A percentile compares a stretch with the other conserved stretches of the same genome.
Conservation (phyloP, 2,113 vertebrate species). For the Cyrtonyx montezumae region DNA sequence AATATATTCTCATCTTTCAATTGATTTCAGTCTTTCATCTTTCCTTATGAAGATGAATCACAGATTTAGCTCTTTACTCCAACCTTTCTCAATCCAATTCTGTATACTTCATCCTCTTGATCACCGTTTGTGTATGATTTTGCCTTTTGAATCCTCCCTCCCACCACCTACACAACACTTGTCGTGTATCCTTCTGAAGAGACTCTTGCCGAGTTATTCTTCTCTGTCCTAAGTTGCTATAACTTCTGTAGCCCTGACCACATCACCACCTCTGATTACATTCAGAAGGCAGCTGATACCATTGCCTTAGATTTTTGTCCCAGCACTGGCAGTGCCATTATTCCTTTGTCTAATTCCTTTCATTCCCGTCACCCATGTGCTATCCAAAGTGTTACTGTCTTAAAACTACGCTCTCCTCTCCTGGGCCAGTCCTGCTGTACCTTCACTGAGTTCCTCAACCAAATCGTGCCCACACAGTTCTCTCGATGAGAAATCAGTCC, state of each 20-base stretch:
- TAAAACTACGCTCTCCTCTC: neutral
- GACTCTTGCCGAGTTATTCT: neutral
- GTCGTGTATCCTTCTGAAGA: neutral
- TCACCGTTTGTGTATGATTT: neutral
- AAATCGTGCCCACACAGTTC: neutral
- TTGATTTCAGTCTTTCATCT: slow-evolving; percentile 45
- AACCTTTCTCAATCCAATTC: neutral
- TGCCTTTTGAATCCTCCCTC: slow-evolving; percentile 22
- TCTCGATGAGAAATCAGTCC: neutral
- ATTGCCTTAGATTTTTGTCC: neutral
- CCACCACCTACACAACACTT: neutral
- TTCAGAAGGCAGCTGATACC: neutral
- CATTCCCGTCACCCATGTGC: neutral
- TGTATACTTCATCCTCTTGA: neutral
- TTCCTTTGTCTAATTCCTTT: neutral
- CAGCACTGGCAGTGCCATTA: neutral
- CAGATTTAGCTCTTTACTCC: neutral
- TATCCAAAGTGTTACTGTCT: neutral
- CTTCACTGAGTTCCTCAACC: neutral
- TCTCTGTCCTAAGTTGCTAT: neutral
- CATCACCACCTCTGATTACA: neutral
- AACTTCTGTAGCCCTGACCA: neutral
- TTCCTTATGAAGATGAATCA: slow-evolving; percentile 35
- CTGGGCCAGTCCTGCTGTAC: neutral
- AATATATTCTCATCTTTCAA: slow-evolving; percentile 8